phyloP scores from a whole-genome alignment of 2,113 vertebrate species.

The Antechinus stuartii region DNA sequence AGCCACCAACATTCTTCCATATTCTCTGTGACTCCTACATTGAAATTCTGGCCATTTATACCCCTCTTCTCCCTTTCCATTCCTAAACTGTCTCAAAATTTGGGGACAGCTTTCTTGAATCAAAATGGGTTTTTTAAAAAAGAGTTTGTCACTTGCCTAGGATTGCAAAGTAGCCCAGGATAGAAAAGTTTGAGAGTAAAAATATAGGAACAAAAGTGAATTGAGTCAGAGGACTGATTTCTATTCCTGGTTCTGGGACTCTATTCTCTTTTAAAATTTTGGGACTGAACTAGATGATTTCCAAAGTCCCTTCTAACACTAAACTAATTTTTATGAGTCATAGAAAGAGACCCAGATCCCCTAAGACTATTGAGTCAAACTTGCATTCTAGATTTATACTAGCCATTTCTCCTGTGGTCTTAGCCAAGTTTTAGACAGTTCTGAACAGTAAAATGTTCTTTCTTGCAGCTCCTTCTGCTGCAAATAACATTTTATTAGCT shows the following conservation, averaged over 20 bases:
- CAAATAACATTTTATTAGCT: background rate
- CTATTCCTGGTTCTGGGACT: background rate
- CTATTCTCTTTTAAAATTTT: background rate
- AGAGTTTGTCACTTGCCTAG: background rate
- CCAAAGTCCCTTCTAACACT: background rate
- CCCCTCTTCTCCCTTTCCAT: background rate
- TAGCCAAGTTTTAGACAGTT: background rate
- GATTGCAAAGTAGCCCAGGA: background rate
- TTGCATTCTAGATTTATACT: background rate
- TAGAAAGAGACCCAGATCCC: background rate
- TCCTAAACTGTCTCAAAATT: background rate
- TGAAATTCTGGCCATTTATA: background rate
- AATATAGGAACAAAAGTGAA: background rate
- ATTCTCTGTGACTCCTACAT: background rate
- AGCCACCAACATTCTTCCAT: background rate
- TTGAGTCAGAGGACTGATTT: background rate
- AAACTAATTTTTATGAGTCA: background rate
- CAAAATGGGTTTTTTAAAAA: background rate
- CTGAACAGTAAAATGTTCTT: background rate
- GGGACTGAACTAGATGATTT: background rate
- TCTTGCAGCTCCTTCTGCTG: background rate
- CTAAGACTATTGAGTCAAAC: background rate
- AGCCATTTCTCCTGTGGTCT: background rate
- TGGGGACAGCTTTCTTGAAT: background rate
- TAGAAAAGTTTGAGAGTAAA: background rate